Evolutionary conservation across 2,888 invertebrate species (phyloP), one percentile per base, ranked within the genome.

Genomic region (Spisula solida): DNA sequence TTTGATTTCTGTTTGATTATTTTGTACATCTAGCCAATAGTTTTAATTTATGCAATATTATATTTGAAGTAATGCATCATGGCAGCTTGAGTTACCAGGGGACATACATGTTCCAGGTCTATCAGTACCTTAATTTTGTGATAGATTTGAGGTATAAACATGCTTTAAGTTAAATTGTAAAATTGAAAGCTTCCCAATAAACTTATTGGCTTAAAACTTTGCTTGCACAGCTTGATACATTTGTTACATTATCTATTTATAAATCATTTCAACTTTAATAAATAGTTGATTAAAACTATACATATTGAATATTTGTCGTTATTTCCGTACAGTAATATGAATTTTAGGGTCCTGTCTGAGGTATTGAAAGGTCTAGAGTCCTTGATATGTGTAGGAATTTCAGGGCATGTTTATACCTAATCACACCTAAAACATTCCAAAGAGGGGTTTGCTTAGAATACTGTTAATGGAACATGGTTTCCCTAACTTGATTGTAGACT

Each of bases 131-230:
- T n/a, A 66, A 25, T 66, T 25, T 66, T 66, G 60, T 66, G 60
- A 66, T 66, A 66, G 60, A 60, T 60, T 60, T n/a, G 60, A 25
- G 60, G 60, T 66, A 25, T 66, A 66, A 66, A 66, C 60, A 66
- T 66, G 60, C 60, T 66, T 66, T 66, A n/a, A 12, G 25, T n/a
- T 20, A 25, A 12, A 51, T 16, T 16, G 12, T 51, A 16, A 47
- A 47, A 47, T 12, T n/a, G n/a, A 47, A 8, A 8, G 47, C 47
- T 47, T 47, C 12, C 47, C 12, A 8, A 47, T 47, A 47, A 47
- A 12, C 47, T 8, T 5, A 47, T 47, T 47, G 47, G 12, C 47
- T 47, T 47, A 47, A 47, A 47, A 47, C 47, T 47, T 47, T 47
- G 12, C 47, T 8, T 47, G 47, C 12, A 47, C n/a, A n/a, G n/a